Percentiles rank a stretch among this genome's conserved stretches.
These are phyloP conservation scores for Acanthurus leucopareius DNA, from an alignment of 2,797 vertebrate species.

Conservation along the genomic window DNA sequence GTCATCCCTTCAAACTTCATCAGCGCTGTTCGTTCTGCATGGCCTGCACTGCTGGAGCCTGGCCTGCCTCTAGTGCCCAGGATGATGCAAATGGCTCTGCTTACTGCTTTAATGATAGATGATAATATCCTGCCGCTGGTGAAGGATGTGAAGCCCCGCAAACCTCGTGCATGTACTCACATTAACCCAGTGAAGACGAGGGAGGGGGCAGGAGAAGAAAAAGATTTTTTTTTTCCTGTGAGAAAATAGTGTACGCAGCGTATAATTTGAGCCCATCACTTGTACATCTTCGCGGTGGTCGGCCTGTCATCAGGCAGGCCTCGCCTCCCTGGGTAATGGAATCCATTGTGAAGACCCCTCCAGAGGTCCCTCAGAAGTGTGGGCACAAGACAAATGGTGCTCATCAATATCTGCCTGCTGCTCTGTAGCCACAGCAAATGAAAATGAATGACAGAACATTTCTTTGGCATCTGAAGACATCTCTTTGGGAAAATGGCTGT, in stretches of 20 bases:
- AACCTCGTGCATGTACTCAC: conserved; percentile 16
- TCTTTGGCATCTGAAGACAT: conserved; percentile 62
- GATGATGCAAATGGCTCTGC: conserved; percentile 59
- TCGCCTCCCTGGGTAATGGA: conserved; percentile 57
- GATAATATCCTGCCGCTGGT: conserved; percentile 60
- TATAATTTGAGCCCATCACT: conserved; percentile 63
- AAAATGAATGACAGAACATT: conserved; percentile 65
- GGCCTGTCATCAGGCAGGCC: conserved; percentile 39
- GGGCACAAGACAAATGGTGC: conserved; percentile 65
- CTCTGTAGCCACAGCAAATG: conserved; percentile 65
- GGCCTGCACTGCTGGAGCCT: conserved; percentile 34
- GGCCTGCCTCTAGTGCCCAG: conserved; percentile 36
- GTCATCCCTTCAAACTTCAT: conserved; percentile 49
- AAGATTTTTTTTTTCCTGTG: background rate
- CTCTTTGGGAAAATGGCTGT: conserved; percentile 41
- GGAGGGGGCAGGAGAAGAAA: background rate
- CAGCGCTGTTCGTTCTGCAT: conserved; percentile 41
- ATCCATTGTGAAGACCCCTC: conserved; percentile 57
- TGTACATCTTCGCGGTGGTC: conserved; percentile 35
- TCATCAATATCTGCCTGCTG: conserved; percentile 71
- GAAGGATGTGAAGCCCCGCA: conserved; percentile 55
- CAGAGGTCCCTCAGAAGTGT: conserved; percentile 58
- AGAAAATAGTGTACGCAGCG: conserved; percentile 34
- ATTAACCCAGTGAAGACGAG: conserved; percentile 27
- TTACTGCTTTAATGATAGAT: conserved; percentile 64